Base-by-base conservation (phyloP, 2,888 invertebrate species). In the Salpingus planirostris region DNA sequence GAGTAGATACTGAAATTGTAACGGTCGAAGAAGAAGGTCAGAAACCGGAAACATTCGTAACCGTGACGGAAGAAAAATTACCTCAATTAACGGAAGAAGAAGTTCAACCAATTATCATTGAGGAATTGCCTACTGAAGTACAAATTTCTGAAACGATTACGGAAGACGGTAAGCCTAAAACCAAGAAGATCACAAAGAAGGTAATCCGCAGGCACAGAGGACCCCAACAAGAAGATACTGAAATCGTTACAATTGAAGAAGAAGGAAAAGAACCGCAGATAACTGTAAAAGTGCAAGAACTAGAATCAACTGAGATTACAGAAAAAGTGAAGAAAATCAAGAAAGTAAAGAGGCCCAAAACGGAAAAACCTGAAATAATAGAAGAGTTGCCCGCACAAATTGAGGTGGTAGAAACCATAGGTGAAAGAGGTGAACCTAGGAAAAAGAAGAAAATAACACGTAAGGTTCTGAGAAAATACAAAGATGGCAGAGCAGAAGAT, bases 161-260 rank as follows among this genome's bases (percentile, higher is more conserved):
- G 0, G 53, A 61, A 5, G 49, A 54, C 3, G 52, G 41, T 24
- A 55, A 49, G 52, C 57, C 57, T 28, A 66, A 46, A 55, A 66
- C 54, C 58, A 66, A 31, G 52, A 21, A 24, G 14, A 42, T 64
- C 1, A 66, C 62, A 38, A 68, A 66, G 8, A 62, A 66, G 32
- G 53, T 65, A 1, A 68, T 71, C n/a, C 68, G 67, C 40, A 69
- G 68, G 44, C 55, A 60, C 2, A 49, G 59, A 25, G 62, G 57
- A 37, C 39, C 53, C 26, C 60, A 59, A 46, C 54, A 56, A 40
- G 61, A 64, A 50, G 49, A 46, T 11, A 50, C 64, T 6, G 56
- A 63, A 46, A 60, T 62, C 15, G 37, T 42, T 4, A 48, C 49
- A 27, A 44, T 36, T 8, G 40, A 50, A 27, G 40, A 46, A 33